These are phyloP conservation scores for Orbicella faveolata DNA, from an alignment of 64 coral and sea anemone genomes.

Conservation along the genomic window DNA sequence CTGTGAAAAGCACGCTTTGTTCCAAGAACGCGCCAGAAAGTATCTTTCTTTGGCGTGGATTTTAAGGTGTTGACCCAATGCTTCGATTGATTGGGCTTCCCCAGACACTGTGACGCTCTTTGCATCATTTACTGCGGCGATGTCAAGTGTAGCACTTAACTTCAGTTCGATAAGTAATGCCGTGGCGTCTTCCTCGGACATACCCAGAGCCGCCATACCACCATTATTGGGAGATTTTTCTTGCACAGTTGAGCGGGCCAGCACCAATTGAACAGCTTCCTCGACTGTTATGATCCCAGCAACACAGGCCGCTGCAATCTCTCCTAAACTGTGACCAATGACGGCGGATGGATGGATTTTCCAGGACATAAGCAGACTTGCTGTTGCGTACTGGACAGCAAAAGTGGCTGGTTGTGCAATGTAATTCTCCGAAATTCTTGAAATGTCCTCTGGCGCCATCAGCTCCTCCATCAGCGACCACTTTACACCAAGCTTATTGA, in stretches of 20 bases:
- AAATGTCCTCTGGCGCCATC: conserved; percentile 45
- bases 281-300: conserved; percentile 52
- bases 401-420: conserved; percentile 70
- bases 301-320: conserved; percentile 66
- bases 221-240: conserved; percentile 52
- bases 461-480: conserved; percentile 59
- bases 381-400: conserved; percentile 41
- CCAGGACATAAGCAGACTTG: conserved; percentile 64
- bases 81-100: conserved; percentile 45
- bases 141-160: conserved; percentile 14
- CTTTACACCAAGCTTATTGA: conserved; percentile 7
- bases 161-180: conserved; percentile 25
- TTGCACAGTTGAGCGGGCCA: conserved; percentile 73
- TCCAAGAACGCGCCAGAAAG: conserved; percentile 62
- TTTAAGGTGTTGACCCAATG: conserved; percentile 43
- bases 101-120: conserved; percentile 71
- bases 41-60: conserved; percentile 16
- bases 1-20: conserved; percentile 85
- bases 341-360: conserved; percentile 65
- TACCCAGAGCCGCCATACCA: conserved; percentile 71
- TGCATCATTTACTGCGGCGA: conserved; percentile 68
- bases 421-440: conserved; percentile 25
- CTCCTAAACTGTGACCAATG: conserved; percentile 82
- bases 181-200: conserved; percentile 40
- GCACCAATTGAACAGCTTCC: conserved; percentile 55